Percentiles rank a stretch among this genome's conserved stretches.
Conservation (phyloP, 2,797 vertebrate genomes). For the Alcedo quadribrachys region DNA sequence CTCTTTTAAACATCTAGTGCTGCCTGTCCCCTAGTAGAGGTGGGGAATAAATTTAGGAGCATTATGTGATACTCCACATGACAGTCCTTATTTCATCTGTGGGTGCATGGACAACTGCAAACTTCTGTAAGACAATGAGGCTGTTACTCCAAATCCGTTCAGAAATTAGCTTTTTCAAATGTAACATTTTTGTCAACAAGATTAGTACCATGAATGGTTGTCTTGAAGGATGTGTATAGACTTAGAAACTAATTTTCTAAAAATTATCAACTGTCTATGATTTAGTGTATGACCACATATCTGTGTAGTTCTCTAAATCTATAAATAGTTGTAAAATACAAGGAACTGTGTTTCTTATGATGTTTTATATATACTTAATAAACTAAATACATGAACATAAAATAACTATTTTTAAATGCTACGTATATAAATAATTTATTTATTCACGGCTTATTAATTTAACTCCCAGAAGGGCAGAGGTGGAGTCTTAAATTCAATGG, state of each 20-base stretch:
- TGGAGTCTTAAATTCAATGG: not conserved
- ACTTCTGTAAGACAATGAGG: not conserved
- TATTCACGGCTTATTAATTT: not conserved
- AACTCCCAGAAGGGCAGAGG: not conserved
- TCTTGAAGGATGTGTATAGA: not conserved
- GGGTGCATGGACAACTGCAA: not conserved
- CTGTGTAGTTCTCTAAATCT: not conserved
- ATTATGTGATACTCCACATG: not conserved
- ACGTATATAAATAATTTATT: not conserved
- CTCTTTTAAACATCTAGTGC: not conserved
- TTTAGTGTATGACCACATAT: not conserved
- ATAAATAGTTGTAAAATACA: not conserved
- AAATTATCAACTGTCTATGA: not conserved
- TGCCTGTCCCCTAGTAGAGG: not conserved
- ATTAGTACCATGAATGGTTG: not conserved
- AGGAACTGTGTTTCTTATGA: not conserved
- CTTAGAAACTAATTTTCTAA: not conserved
- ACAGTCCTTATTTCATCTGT: not conserved
- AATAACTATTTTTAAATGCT: not conserved
- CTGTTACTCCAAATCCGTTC: not conserved
- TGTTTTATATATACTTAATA: not conserved
- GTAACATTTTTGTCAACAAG: not conserved
- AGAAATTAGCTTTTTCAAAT: not conserved
- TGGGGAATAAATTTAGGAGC: not conserved
- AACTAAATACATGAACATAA: not conserved